A percentile compares a stretch with the other conserved stretches of the same genome.
These are phyloP conservation scores for Vulpes lagopus DNA, from an alignment of 2,113 vertebrate genomes.

Conservation along the genomic window DNA sequence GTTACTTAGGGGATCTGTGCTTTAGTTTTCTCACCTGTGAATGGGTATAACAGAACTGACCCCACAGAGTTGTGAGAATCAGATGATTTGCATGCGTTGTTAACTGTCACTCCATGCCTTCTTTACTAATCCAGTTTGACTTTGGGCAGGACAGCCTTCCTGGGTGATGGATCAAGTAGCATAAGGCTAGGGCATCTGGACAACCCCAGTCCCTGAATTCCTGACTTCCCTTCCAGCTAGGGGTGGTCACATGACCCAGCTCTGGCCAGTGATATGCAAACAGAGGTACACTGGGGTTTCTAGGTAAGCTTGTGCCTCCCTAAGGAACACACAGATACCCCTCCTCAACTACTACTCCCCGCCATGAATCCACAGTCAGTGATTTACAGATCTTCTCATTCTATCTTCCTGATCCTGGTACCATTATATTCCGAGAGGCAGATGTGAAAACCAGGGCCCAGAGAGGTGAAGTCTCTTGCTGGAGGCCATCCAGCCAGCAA, in stretches of 20 bases:
- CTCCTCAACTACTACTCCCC: not conserved
- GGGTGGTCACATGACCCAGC: not conserved
- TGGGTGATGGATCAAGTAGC: not conserved
- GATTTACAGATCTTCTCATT: not conserved
- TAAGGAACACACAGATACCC: not conserved
- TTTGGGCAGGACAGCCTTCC: not conserved
- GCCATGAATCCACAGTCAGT: not conserved
- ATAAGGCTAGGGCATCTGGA: not conserved
- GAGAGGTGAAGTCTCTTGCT: not conserved
- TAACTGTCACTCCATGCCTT: not conserved
- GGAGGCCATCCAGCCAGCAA: not conserved
- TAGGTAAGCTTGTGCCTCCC: not conserved
- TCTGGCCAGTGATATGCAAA: not conserved
- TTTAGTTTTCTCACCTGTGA: not conserved
- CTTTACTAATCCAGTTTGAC: not conserved
- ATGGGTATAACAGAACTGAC: too few relatives aligned
- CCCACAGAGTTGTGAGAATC: accelerated
- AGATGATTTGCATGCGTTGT: not conserved
- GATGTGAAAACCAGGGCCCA: not conserved
- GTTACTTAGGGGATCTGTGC: not conserved
- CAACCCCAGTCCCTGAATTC: not conserved
- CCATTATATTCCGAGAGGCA: not conserved
- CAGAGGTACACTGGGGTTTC: not conserved
- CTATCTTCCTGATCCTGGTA: not conserved
- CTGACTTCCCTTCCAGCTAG: not conserved